Evolutionary conservation across 2,888 invertebrate genomes (phyloP).

Genomic region (Macrosiphum euphorbiae): DNA sequence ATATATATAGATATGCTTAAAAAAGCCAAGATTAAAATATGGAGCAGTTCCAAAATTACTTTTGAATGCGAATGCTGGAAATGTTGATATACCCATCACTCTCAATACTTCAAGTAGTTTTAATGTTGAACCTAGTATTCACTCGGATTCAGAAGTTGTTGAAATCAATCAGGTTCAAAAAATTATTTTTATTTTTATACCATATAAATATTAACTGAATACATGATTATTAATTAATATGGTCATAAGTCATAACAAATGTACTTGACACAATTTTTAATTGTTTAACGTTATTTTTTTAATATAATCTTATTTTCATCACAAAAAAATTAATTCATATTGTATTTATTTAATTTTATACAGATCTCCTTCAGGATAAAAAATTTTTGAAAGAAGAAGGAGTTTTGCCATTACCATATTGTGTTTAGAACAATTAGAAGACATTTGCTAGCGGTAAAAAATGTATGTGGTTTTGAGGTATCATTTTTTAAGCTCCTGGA

Average conservation of each 20-base stretch:
- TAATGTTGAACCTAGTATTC: not conserved
- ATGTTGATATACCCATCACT: not conserved
- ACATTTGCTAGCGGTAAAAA: not conserved
- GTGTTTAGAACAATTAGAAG: not conserved
- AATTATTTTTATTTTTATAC: not conserved
- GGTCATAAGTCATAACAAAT: too few relatives aligned
- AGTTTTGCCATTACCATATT: too few relatives aligned
- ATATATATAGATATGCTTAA: not conserved
- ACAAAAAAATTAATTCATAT: too few relatives aligned
- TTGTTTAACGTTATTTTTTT: too few relatives aligned
- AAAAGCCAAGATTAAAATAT: not conserved
- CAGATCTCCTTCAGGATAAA: not conserved
- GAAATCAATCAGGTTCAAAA: constrained; percentile 15
- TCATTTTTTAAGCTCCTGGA: not conserved
- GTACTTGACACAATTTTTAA: too few relatives aligned
- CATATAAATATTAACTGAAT: not conserved
- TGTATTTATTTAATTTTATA: too few relatives aligned
- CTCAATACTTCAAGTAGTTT: not conserved
- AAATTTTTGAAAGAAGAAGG: not conserved
- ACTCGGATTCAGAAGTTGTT: not conserved
- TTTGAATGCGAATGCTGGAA: not conserved
- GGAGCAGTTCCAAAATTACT: not conserved
- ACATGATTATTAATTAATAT: not conserved
- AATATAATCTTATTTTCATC: too few relatives aligned
- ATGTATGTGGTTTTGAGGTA: not conserved